phyloP scores from a whole-genome alignment of 23 tunicate genomes.

The Ciona savignyi region DNA sequence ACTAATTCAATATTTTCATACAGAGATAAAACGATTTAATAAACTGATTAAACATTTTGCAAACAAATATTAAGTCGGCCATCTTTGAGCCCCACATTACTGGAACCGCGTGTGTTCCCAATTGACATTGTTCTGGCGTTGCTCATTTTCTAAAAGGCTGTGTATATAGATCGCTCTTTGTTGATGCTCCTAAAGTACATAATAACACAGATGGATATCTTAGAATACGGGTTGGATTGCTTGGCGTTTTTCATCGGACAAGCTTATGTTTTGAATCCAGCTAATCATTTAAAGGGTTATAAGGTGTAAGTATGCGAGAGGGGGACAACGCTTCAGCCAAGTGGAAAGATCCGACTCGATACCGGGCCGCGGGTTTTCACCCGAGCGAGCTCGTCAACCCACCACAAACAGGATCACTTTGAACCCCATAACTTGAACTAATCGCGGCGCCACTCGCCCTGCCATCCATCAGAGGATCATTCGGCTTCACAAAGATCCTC shows the following conservation, averaged over 20 bases:
- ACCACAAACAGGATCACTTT: not conserved
- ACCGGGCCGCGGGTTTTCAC: not conserved
- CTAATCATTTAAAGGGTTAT: not conserved
- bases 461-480: not conserved
- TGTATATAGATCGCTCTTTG: no score
- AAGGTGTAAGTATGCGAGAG: not conserved
- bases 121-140: no score
- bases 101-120: no score
- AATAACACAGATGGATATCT: not conserved
- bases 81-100: no score
- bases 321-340: not conserved
- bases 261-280: not conserved
- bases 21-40: no score
- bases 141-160: no score
- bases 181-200: not conserved
- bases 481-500: not conserved
- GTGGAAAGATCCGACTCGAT: constrained; percentile 1
- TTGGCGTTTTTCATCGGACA: not conserved
- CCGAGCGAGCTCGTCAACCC: not conserved
- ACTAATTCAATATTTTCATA: no score
- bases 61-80: no score
- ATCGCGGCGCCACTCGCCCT: not conserved
- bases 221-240: not conserved
- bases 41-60: no score
- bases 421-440: constrained; percentile 1